A percentile compares a stretch with the other conserved stretches of the same genome.
These are phyloP conservation scores for Macrocentrus cingulum DNA, from an alignment of 1,140 invertebrate species.

Conservation along the genomic window DNA sequence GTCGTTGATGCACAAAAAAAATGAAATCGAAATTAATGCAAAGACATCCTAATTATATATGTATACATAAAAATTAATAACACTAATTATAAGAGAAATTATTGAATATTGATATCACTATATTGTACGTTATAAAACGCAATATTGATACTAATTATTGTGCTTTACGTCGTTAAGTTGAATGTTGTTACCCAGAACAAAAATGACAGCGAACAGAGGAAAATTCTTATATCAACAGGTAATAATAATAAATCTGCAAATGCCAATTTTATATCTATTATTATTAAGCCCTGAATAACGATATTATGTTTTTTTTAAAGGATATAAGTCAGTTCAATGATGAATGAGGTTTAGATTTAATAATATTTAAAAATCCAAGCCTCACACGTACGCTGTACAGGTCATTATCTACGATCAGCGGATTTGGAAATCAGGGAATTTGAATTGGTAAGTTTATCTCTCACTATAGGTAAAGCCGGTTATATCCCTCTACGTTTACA, in stretches of 20 bases:
- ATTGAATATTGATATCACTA: slow-evolving; percentile 48
- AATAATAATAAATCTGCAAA: not conserved
- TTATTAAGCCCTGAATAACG: no score
- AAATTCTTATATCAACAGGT: not conserved
- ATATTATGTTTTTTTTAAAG: no score
- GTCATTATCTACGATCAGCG: slow-evolving; percentile 15
- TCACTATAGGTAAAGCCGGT: no score
- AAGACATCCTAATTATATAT: slow-evolving; percentile 21
- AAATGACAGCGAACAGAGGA: slow-evolving; percentile 1
- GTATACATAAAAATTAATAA: slow-evolving; percentile 38
- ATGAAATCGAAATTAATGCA: not conserved
- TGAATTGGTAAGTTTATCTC: no score
- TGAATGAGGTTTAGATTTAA: no score
- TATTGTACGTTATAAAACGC: slow-evolving; percentile 53
- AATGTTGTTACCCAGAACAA: slow-evolving; percentile 52
- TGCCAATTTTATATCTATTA: no score
- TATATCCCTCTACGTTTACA: no score
- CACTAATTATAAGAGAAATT: slow-evolving; percentile 35
- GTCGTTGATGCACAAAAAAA: not conserved
- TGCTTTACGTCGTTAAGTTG: slow-evolving; percentile 55
- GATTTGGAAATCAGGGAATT: slow-evolving; percentile 5
- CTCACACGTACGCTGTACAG: not conserved
- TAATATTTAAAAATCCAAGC: no score
- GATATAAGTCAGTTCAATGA: no score
- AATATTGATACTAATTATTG: slow-evolving; percentile 46